These are phyloP conservation scores for Oeneis ivallda DNA, from an alignment of 2,888 invertebrate species.

Conservation along the genomic window DNA sequence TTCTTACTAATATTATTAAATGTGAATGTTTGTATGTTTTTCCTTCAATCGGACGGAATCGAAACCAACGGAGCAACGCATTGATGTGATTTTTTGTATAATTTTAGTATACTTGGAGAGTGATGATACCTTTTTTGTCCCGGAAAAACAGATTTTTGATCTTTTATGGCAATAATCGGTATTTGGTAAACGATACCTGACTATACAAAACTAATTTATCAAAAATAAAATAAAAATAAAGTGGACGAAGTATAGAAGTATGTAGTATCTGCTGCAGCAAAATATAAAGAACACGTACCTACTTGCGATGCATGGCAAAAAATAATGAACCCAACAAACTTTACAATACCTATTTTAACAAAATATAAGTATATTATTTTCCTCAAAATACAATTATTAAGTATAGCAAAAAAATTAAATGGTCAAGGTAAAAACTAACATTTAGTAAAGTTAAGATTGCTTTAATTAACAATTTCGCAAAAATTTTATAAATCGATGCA, in stretches of 20 bases:
- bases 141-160: too few species aligned
- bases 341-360: not conserved
- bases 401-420: not conserved
- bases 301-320: not conserved
- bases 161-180: too few species aligned
- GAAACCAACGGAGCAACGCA: too few species aligned
- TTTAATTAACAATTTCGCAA: conserved; percentile 6
- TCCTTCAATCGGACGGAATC: too few species aligned
- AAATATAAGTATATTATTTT: not conserved
- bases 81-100: too few species aligned
- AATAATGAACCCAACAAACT: not conserved
- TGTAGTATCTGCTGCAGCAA: not conserved
- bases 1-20: too few species aligned
- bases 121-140: too few species aligned
- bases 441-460: not conserved
- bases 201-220: too few species aligned
- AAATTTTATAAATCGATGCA: not conserved
- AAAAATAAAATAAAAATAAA: not conserved
- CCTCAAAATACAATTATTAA: not conserved
- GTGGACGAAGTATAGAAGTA: not conserved
- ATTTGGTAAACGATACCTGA: too few species aligned
- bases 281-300: conserved; percentile 5
- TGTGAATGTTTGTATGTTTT: too few species aligned
- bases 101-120: too few species aligned
- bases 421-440: too few species aligned